phyloP scores from a whole-genome alignment of 2,888 invertebrate species.

The Mongoloraphidia duomilia region DNA sequence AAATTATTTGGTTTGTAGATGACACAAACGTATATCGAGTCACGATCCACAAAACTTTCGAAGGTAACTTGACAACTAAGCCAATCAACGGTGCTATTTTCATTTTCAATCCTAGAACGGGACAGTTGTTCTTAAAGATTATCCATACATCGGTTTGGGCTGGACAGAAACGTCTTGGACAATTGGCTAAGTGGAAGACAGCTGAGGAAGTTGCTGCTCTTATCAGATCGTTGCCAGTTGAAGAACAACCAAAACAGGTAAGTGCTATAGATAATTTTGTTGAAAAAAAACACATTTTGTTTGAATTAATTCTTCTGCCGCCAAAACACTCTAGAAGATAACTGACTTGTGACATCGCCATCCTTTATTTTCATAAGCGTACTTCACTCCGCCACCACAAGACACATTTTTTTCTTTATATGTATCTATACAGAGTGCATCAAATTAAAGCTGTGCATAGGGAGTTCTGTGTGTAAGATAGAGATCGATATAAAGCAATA shows the following conservation, averaged over 20 bases:
- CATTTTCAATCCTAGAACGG: constrained; percentile 98
- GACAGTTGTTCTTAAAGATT: constrained; percentile 97
- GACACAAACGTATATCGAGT: constrained; percentile 99
- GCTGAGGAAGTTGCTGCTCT: constrained; percentile 99
- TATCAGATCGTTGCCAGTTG: constrained; percentile 95
- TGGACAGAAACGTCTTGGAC: constrained; percentile 98
- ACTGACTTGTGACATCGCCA: too few relatives aligned
- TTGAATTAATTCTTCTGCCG: too few relatives aligned
- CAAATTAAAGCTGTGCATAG: too few relatives aligned
- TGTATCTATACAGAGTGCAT: too few relatives aligned
- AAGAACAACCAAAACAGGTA: constrained; percentile 94
- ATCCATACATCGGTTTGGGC: constrained; percentile 99
- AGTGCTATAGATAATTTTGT: too few relatives aligned
- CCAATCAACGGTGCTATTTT: constrained; percentile 99
- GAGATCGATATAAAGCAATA: too few relatives aligned
- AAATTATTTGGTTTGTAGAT: constrained; percentile 99
- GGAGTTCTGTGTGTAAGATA: too few relatives aligned
- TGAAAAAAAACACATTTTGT: too few relatives aligned
- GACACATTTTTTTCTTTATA: too few relatives aligned
- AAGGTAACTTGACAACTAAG: constrained; percentile 97
- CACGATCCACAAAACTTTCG: constrained; percentile 99
- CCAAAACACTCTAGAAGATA: too few relatives aligned
- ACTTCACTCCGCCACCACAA: too few relatives aligned
- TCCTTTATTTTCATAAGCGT: too few relatives aligned
- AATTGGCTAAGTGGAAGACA: constrained; percentile 99